These are phyloP conservation scores for silkworm (Bombyx mori) DNA, from an alignment of 1,140 invertebrate genomes.

Conservation along the genomic window DNA sequence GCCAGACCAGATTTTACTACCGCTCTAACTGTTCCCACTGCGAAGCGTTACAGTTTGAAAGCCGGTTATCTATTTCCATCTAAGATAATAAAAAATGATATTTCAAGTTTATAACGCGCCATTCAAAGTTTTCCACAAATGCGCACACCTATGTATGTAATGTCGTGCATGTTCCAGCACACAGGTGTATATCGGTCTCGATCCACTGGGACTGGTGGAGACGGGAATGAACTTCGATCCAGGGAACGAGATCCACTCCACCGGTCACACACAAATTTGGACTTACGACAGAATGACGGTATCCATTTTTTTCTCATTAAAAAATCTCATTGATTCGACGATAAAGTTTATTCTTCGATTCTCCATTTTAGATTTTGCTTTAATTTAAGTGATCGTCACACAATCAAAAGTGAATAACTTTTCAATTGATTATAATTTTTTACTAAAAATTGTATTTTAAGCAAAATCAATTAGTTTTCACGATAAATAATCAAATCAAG, in stretches of 20 bases:
- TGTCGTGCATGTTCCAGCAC: constrained; percentile 60
- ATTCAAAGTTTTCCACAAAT: no score
- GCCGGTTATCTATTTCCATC: not conserved
- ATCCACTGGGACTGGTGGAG: constrained; percentile 67
- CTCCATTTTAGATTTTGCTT: no score
- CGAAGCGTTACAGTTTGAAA: not conserved
- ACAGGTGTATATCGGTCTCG: constrained; percentile 72
- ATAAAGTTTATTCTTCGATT: no score
- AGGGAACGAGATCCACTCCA: constrained; percentile 61
- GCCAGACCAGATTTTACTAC: not conserved
- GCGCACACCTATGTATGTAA: no score
- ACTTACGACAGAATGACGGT: constrained; percentile 49
- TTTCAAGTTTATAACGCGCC: no score
- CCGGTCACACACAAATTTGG: constrained; percentile 62
- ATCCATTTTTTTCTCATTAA: constrained; percentile 3
- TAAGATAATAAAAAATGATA: not conserved
- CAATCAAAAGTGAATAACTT: not conserved
- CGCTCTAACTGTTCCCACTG: not conserved
- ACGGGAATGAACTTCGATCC: constrained; percentile 29
- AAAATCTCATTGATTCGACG: no score
- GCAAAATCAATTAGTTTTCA: not conserved
- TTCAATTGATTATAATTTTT: not conserved
- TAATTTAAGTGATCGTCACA: no score
- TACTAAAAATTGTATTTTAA: not conserved
- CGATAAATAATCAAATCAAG: not conserved